Percentiles rank a stretch among this genome's conserved stretches.
Evolutionary conservation across 2,888 invertebrate genomes (phyloP).

Genomic region (Metallyticus violacea): DNA sequence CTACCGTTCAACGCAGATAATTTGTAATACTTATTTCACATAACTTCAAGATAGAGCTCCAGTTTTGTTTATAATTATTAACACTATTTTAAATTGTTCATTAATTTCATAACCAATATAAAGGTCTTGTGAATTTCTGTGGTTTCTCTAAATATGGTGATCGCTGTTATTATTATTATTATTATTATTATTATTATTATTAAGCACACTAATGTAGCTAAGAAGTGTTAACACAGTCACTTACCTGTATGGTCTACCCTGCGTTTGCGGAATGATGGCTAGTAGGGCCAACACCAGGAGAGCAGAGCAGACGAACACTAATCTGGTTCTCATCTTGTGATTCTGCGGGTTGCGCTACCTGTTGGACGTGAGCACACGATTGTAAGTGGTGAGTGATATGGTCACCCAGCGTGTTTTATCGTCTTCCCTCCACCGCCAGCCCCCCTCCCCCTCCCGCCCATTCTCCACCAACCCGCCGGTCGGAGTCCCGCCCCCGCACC

Average conservation of each 20-base stretch:
- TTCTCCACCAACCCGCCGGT: too few relatives aligned
- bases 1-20: too few relatives aligned
- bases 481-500: background rate
- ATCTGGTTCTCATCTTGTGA: background rate
- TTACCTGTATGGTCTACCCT: constrained; percentile 9
- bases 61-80: background rate
- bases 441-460: too few relatives aligned
- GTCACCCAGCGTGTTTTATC: background rate
- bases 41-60: too few relatives aligned
- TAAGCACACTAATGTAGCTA: background rate
- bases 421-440: background rate
- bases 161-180: background rate
- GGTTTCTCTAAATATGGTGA: background rate
- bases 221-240: background rate
- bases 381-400: background rate
- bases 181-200: background rate
- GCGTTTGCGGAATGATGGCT: background rate
- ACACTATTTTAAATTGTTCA: too few relatives aligned
- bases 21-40: too few relatives aligned
- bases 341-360: background rate
- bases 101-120: background rate
- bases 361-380: background rate
- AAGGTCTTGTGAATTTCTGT: background rate
- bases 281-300: background rate
- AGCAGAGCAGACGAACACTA: background rate